phyloP scores from a whole-genome alignment of 1,140 invertebrate species.

The Mylabris phalerata region DNA sequence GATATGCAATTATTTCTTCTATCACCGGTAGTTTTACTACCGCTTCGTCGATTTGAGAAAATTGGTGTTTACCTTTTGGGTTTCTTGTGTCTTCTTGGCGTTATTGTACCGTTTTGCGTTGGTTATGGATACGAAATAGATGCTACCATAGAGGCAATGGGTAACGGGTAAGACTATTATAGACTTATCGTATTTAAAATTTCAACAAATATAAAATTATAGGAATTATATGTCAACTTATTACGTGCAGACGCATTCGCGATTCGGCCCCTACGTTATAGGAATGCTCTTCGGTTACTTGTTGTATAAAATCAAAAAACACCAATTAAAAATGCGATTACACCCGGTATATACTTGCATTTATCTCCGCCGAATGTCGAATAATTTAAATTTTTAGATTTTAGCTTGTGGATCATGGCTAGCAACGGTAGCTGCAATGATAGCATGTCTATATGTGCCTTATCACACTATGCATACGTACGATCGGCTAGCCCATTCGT shows the following conservation, averaged over 20 bases:
- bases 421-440: not conserved
- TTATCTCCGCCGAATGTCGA: too few species aligned
- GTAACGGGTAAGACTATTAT: not conserved
- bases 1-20: constrained; percentile 19
- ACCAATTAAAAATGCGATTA: not conserved
- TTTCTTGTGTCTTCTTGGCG: not conserved
- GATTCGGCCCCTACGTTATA: constrained; percentile 50
- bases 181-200: too few species aligned
- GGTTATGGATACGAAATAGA: constrained; percentile 20
- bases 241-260: constrained; percentile 38
- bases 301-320: constrained; percentile 15
- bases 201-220: too few species aligned
- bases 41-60: constrained; percentile 1
- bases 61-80: not conserved
- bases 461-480: constrained; percentile 1
- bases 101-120: constrained; percentile 3
- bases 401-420: constrained; percentile 6
- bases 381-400: not conserved
- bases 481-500: constrained; percentile 41
- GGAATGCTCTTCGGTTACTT: constrained; percentile 51
- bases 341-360: not conserved
- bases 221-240: constrained; percentile 15
- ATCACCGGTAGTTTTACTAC: constrained; percentile 10
- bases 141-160: constrained; percentile 10
- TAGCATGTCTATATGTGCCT: constrained; percentile 7